Evolutionary conservation across 2,113 vertebrate species (phyloP).

Genomic region (Pygoscelis adeliae): DNA sequence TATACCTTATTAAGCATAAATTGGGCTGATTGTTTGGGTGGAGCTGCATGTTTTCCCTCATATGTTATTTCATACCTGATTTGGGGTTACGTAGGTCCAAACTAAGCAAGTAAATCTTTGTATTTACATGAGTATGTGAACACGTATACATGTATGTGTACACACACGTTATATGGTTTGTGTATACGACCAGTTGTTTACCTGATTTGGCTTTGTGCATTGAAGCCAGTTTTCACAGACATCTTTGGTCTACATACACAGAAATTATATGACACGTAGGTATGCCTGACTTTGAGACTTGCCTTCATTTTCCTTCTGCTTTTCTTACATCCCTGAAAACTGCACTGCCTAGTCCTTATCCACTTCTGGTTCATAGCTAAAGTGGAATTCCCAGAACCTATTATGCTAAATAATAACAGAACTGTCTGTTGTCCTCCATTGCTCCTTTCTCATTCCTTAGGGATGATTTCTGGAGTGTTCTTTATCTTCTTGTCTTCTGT

Average conservation of each 20-base stretch:
- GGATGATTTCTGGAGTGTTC: not conserved
- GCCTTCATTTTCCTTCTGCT: not conserved
- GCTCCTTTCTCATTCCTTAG: not conserved
- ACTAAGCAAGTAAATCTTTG: not conserved
- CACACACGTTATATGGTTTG: rapidly evolving
- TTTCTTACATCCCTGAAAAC: not conserved
- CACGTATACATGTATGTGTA: rapidly evolving
- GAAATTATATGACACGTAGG: not conserved
- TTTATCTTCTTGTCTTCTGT: not conserved
- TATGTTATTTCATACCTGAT: not conserved
- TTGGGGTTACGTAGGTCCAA: not conserved
- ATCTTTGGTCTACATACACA: not conserved
- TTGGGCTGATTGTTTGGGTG: not conserved
- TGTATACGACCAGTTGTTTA: not conserved
- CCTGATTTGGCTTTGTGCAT: not conserved
- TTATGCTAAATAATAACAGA: not conserved
- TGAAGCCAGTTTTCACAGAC: not conserved
- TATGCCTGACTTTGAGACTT: not conserved
- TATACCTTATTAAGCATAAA: not conserved
- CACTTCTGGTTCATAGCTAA: not conserved
- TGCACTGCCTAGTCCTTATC: not conserved
- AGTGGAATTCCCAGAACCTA: not conserved
- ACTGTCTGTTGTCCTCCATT: not conserved
- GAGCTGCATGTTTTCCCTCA: not conserved
- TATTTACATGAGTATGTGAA: not conserved